phyloP scores from a whole-genome alignment of 2,797 vertebrate species.

The Cryptoblepharus egeriae region DNA sequence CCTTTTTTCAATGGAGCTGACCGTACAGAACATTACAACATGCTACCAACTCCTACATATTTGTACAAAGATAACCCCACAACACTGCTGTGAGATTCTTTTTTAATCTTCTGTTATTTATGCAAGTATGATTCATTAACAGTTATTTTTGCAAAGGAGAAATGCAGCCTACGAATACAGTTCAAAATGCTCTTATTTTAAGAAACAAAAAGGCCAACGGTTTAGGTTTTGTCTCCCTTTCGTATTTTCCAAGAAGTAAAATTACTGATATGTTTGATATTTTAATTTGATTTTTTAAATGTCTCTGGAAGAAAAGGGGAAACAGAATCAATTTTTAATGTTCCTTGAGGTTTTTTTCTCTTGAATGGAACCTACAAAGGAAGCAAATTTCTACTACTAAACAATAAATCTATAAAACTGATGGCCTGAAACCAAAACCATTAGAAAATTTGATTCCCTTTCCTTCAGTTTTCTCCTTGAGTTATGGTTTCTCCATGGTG shows the following conservation, averaged over 20 bases:
- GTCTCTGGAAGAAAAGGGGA: not conserved
- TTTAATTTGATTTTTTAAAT: slow-evolving; percentile 38
- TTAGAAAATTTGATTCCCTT: not conserved
- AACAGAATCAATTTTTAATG: not conserved
- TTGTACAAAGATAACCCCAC: slow-evolving; percentile 75
- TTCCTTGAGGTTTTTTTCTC: not conserved
- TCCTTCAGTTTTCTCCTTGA: not conserved
- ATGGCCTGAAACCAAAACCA: not conserved
- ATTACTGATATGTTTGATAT: slow-evolving; percentile 55
- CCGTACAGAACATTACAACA: slow-evolving; percentile 47
- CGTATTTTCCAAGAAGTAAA: slow-evolving; percentile 55
- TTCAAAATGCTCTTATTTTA: slow-evolving; percentile 67
- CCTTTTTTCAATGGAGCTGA: slow-evolving; percentile 53
- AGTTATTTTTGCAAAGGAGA: slow-evolving; percentile 67
- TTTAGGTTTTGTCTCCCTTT: slow-evolving; percentile 48
- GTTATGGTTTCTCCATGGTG: not conserved
- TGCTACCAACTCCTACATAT: slow-evolving; percentile 70
- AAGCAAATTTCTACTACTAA: not conserved
- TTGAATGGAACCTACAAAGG: not conserved
- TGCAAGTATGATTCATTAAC: slow-evolving; percentile 78
- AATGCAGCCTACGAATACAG: slow-evolving; percentile 70
- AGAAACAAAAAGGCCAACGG: slow-evolving; percentile 52
- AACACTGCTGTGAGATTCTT: slow-evolving; percentile 51
- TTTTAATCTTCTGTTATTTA: slow-evolving; percentile 77
- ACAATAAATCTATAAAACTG: not conserved